A percentile compares a stretch with the other conserved stretches of the same genome.
These are phyloP conservation scores for Hypomecis atomaria DNA, from an alignment of 2,888 invertebrate species.

Conservation along the genomic window DNA sequence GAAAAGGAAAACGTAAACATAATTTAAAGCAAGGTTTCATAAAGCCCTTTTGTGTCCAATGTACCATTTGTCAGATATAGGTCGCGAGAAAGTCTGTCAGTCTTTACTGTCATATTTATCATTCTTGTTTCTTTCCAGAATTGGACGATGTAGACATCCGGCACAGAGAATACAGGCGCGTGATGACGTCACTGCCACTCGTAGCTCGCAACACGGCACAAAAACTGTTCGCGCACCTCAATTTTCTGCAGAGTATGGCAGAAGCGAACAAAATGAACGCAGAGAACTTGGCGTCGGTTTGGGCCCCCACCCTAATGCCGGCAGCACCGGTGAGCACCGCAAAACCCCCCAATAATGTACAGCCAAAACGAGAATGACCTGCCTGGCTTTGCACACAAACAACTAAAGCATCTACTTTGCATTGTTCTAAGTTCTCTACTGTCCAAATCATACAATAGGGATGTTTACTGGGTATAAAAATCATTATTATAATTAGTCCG, in stretches of 20 bases:
- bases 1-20: no score
- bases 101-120: no score
- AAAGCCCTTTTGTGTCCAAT: no score
- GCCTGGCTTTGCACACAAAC: no score
- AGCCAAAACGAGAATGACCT: neutral
- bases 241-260: constrained; percentile 90
- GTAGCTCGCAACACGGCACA: constrained; percentile 91
- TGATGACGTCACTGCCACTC: constrained; percentile 88
- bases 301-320: constrained; percentile 95
- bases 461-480: no score
- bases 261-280: constrained; percentile 93
- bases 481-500: no score
- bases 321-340: constrained; percentile 65
- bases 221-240: constrained; percentile 91
- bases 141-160: constrained; percentile 39
- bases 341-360: neutral
- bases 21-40: no score
- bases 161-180: constrained; percentile 61
- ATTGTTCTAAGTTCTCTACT: no score
- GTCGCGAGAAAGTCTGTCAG: no score
- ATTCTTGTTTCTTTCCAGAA: neutral
- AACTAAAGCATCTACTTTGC: no score
- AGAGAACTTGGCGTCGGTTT: constrained; percentile 93
- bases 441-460: no score
- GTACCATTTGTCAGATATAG: no score